Conservation (phyloP, 2,797 vertebrate species). For the Pempheris klunzingeri region DNA sequence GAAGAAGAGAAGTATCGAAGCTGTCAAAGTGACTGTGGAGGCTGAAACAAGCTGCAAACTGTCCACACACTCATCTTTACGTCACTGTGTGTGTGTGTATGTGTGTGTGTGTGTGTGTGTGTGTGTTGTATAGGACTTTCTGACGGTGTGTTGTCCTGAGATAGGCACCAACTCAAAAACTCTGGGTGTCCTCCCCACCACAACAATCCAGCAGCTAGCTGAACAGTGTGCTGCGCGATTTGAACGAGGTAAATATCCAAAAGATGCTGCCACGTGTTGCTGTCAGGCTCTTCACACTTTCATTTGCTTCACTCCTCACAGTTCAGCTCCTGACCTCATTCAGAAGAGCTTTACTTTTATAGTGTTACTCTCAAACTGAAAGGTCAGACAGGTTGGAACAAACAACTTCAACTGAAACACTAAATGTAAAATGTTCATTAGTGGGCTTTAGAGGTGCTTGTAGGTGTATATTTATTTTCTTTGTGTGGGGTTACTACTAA, state of each 20-base stretch:
- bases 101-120: slow-evolving; percentile 12
- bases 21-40: neutral
- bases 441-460: too few species aligned
- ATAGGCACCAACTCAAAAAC: slow-evolving; percentile 88
- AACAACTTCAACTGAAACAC: too few species aligned
- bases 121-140: slow-evolving; percentile 89
- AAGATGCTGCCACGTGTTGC: neutral
- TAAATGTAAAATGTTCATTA: too few species aligned
- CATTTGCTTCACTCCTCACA: neutral
- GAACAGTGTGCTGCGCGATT: slow-evolving; percentile 89
- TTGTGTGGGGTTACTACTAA: too few species aligned
- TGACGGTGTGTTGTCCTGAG: slow-evolving; percentile 92
- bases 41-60: slow-evolving; percentile 6
- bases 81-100: slow-evolving; percentile 23
- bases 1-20: neutral
- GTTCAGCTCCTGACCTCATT: neutral
- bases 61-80: neutral
- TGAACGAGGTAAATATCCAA: slow-evolving; percentile 66
- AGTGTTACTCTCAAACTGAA: neutral
- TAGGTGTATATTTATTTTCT: too few species aligned
- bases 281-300: neutral
- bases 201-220: slow-evolving; percentile 86
- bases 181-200: slow-evolving; percentile 88
- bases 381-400: too few species aligned
- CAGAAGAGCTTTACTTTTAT: neutral